phyloP scores from a whole-genome alignment of 1,140 invertebrate species.

The Drosophila biarmipes region DNA sequence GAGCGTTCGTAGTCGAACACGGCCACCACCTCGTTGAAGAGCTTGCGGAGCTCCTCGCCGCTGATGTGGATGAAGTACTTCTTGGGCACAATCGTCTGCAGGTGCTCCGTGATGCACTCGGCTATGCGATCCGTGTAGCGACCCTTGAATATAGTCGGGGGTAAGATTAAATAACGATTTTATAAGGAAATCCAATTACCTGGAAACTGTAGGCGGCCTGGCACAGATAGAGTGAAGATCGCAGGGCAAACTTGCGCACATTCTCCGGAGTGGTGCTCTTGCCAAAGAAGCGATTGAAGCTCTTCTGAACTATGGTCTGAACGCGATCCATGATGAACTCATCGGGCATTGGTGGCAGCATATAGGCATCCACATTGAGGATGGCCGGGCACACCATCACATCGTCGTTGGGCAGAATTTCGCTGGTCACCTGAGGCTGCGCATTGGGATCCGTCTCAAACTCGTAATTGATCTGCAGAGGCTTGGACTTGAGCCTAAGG shows the following conservation, averaged over 20 bases:
- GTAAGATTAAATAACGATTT: not conserved
- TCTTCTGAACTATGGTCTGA: slow-evolving; percentile 72
- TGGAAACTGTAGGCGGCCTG: slow-evolving; percentile 77
- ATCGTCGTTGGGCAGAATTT: slow-evolving; percentile 45
- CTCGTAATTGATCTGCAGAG: slow-evolving; percentile 67
- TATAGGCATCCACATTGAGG: slow-evolving; percentile 63
- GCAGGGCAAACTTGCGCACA: slow-evolving; percentile 61
- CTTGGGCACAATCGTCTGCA: slow-evolving; percentile 75
- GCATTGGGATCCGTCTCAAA: slow-evolving; percentile 24
- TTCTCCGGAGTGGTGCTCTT: slow-evolving; percentile 63
- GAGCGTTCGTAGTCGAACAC: slow-evolving; percentile 73
- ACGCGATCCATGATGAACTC: slow-evolving; percentile 75
- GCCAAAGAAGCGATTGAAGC: slow-evolving; percentile 64
- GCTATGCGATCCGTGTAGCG: slow-evolving; percentile 69
- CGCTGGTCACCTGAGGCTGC: slow-evolving; percentile 13
- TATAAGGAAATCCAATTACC: not conserved
- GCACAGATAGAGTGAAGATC: slow-evolving; percentile 70
- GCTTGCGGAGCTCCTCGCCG: slow-evolving; percentile 60
- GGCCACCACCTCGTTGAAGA: slow-evolving; percentile 74
- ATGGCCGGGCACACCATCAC: slow-evolving; percentile 53
- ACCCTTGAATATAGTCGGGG: slow-evolving; percentile 40
- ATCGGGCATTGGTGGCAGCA: slow-evolving; percentile 69
- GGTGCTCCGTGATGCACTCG: slow-evolving; percentile 71
- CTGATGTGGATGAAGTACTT: slow-evolving; percentile 75
- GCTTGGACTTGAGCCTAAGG: slow-evolving; percentile 76